Base-by-base conservation (phyloP, 2,888 invertebrate species). In the Nematopogon swammerdamellus region DNA sequence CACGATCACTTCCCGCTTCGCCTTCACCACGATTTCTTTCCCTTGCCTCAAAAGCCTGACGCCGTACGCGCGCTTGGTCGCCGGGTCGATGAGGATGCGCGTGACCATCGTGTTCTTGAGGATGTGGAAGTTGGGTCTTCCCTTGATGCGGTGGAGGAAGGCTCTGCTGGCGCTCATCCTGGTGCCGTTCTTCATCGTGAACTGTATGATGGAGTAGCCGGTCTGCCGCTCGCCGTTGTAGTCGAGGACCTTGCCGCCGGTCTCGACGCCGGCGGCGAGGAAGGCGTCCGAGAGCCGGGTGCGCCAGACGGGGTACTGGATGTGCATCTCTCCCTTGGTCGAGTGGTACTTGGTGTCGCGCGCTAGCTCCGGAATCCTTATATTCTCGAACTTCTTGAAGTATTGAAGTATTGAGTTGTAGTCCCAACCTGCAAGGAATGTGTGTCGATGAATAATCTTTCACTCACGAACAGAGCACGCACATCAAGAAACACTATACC, bases 81-180 rank as follows among this genome's bases (percentile, higher is more conserved):
- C 62, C 16, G 72, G 67, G 51, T 83, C 73, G 2, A 86, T 77
- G 6, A 86, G 62, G 18, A 88, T 74, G 60, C 81, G 77, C 42
- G 84, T 82, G 0, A 83, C 88, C 53, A 80, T 68, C 0, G 86
- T 77, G 51, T 81, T 67, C 49, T 85, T 75, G 20, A 81, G 71
- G 1, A 89, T 70, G 56, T 89, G 83, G 2, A 89, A 75, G 62
- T 89, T 89, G 45, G 69, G 68, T 30, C 89, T 72, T 10, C 79
- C 60, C 49, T 68, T 72, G 1, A 80, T 80, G 0, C 88, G 81
- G 49, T 85, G 72, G 10, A 92, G 67, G 60, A 86, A 89, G 0
- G 87, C 88, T 63, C 86, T 88, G 4, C 87, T 88, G 0, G 90
- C 84, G 63, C 89, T 91, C 63, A 86, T 85, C 51, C 93, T 80